Conservation (phyloP, 2,797 vertebrate species). For the Geotrypetes seraphini region DNA sequence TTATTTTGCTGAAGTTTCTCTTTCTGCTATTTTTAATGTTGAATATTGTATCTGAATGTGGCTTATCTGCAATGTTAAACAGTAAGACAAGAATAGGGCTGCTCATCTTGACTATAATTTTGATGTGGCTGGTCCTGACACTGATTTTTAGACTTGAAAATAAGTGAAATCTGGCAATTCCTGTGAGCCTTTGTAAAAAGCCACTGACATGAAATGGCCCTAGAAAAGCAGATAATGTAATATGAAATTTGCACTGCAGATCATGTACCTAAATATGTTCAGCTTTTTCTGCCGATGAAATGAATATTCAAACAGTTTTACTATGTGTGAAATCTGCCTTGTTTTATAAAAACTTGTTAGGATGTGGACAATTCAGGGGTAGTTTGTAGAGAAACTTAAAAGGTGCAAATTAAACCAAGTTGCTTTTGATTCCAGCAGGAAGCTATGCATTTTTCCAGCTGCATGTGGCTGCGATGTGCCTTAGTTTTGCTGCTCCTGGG, state of each 20-base stretch:
- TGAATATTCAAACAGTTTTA: too few relatives aligned
- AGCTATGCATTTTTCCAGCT: slow-evolving; percentile 27
- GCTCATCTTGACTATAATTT: neutral
- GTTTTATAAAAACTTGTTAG: slow-evolving; percentile 33
- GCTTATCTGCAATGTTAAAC: slow-evolving; percentile 6
- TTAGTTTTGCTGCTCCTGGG: slow-evolving; percentile 48
- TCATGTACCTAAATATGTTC: neutral
- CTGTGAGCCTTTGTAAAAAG: neutral
- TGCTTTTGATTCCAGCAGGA: slow-evolving; percentile 20
- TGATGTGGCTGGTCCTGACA: neutral
- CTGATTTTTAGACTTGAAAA: neutral
- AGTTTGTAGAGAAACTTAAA: slow-evolving; percentile 27
- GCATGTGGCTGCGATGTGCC: slow-evolving; percentile 47
- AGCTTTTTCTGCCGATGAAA: slow-evolving; percentile 13
- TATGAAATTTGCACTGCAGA: neutral
- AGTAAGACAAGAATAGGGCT: slow-evolving; percentile 6
- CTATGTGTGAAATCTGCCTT: slow-evolving; percentile 34
- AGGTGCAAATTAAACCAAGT: slow-evolving; percentile 29
- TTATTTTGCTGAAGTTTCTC: slow-evolving; percentile 18
- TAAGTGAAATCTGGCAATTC: neutral
- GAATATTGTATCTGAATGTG: slow-evolving; percentile 16
- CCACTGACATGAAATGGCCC: neutral
- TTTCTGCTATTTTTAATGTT: slow-evolving; percentile 26
- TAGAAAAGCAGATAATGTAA: neutral
- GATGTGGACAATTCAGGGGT: slow-evolving; percentile 58